A percentile compares a stretch with the other conserved stretches of the same genome.
phyloP scores from a whole-genome alignment of 2,888 invertebrate genomes.

The Melieria omissa region DNA sequence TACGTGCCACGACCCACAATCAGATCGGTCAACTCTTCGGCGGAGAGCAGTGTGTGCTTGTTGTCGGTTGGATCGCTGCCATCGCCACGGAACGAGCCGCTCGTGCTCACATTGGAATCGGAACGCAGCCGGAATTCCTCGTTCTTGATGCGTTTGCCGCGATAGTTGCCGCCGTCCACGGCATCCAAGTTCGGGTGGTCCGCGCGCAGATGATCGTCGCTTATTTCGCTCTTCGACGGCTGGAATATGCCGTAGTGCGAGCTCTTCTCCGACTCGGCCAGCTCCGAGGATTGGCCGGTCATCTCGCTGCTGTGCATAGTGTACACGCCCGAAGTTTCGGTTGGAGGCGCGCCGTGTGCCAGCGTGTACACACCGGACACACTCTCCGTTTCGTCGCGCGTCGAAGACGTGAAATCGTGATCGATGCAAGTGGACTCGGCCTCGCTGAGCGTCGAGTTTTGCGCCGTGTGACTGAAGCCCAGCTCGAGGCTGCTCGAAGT shows the following conservation, averaged over 20 bases:
- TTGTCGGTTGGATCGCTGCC: constrained; percentile 89
- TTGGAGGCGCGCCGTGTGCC: constrained; percentile 75
- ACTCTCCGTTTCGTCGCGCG: constrained; percentile 65
- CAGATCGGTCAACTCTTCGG: constrained; percentile 84
- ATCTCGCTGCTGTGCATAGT: constrained; percentile 77
- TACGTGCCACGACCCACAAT: constrained; percentile 84
- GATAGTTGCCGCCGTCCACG: constrained; percentile 69
- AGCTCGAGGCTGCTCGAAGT: constrained; percentile 85
- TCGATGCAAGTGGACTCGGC: constrained; percentile 76
- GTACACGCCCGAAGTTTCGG: constrained; percentile 87
- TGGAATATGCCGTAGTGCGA: constrained; percentile 72
- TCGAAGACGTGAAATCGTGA: constrained; percentile 68
- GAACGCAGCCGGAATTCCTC: constrained; percentile 74
- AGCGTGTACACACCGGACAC: constrained; percentile 72
- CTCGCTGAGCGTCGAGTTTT: constrained; percentile 84
- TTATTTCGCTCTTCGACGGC: constrained; percentile 68
- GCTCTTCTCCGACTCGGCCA: constrained; percentile 70
- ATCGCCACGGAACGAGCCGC: constrained; percentile 84
- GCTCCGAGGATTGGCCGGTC: constrained; percentile 71
- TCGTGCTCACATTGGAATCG: constrained; percentile 83
- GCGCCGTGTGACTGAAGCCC: constrained; percentile 87
- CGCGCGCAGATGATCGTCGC: constrained; percentile 49
- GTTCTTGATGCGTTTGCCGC: constrained; percentile 54
- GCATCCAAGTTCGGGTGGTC: constrained; percentile 67
- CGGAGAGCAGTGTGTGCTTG: constrained; percentile 80